These are phyloP conservation scores for Tetranychus piercei DNA, from an alignment of 2,888 invertebrate species.

Conservation along the genomic window DNA sequence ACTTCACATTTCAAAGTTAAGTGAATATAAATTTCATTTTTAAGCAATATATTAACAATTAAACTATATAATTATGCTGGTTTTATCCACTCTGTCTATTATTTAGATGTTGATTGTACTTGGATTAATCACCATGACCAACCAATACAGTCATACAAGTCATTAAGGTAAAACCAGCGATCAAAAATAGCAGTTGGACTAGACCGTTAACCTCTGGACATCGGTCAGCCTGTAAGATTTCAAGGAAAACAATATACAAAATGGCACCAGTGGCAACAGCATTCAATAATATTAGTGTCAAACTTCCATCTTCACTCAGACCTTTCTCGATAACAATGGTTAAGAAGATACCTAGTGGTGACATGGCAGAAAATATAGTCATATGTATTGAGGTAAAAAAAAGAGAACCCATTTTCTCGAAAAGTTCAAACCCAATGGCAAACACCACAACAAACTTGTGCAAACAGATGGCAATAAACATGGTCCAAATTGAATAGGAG, in stretches of 20 bases:
- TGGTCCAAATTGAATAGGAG: conserved; percentile 52
- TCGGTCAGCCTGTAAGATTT: conserved; percentile 21
- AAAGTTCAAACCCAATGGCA: conserved; percentile 64
- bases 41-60: too few relatives aligned
- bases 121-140: neutral
- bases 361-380: conserved; percentile 55
- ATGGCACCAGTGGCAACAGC: conserved; percentile 21
- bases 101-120: neutral
- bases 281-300: conserved; percentile 17
- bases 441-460: conserved; percentile 73
- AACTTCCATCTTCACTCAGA: conserved; percentile 16
- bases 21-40: too few relatives aligned
- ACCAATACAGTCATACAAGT: neutral
- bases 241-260: conserved; percentile 22
- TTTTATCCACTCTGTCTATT: neutral
- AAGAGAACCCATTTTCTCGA: conserved; percentile 40
- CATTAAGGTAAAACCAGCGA: conserved; percentile 6
- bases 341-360: conserved; percentile 44
- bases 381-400: conserved; percentile 36
- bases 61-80: too few relatives aligned
- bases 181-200: conserved; percentile 1
- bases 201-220: neutral
- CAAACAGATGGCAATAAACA: conserved; percentile 62
- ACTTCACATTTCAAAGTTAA: too few relatives aligned
- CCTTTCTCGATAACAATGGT: conserved; percentile 21